Conservation (phyloP, 92 coral and sea anemone genomes). For the Zoanthus sociatus region DNA sequence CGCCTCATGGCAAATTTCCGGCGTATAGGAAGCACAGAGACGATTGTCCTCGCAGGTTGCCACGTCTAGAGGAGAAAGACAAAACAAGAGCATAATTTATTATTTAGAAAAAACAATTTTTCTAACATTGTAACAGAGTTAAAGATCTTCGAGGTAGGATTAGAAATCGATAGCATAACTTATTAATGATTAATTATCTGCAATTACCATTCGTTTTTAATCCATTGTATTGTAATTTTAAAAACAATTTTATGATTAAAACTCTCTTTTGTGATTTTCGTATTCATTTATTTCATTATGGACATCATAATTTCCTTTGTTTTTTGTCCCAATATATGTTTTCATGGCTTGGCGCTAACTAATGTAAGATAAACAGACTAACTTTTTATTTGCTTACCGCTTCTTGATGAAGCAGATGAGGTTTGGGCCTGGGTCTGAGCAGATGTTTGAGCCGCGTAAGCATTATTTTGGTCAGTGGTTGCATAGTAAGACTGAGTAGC, state of each 20-base stretch:
- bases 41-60: conserved; percentile 24
- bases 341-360: neutral
- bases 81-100: neutral
- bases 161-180: too few relatives aligned
- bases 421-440: neutral
- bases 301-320: neutral
- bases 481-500: conserved; percentile 19
- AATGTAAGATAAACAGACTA: neutral
- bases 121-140: too few relatives aligned
- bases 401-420: conserved; percentile 25
- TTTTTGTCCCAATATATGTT: neutral
- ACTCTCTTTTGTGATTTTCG: too few relatives aligned
- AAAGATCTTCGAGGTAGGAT: too few relatives aligned
- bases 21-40: conserved; percentile 33
- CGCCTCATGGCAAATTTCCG: conserved; percentile 38
- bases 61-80: conserved; percentile 16
- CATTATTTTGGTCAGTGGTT: conserved; percentile 6
- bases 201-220: too few relatives aligned
- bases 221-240: too few relatives aligned
- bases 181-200: too few relatives aligned
- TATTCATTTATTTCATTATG: too few relatives aligned
- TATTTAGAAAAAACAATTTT: too few relatives aligned
- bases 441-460: conserved; percentile 10
- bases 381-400: conserved; percentile 23
- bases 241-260: too few relatives aligned